Conservation (phyloP, 1,140 invertebrate species). For the Homarus americanus region DNA sequence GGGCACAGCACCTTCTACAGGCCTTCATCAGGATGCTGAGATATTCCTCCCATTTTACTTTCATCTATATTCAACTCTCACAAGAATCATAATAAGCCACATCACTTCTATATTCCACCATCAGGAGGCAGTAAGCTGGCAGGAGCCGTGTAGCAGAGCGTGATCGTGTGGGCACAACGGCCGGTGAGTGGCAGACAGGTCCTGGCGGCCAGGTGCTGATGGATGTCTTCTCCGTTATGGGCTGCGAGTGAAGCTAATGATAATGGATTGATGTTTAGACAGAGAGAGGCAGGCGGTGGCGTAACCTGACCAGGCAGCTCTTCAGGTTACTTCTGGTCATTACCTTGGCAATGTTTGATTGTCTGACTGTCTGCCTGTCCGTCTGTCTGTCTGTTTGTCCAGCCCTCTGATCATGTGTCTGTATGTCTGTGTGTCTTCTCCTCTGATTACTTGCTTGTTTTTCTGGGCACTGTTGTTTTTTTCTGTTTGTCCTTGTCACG, state of each 20-base stretch:
- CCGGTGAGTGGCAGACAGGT: background rate
- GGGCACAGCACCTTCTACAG: no score
- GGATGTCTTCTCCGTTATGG: background rate
- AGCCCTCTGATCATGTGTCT: background rate
- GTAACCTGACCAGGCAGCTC: background rate
- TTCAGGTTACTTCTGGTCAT: background rate
- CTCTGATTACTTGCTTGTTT: no score
- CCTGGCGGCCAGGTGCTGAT: background rate
- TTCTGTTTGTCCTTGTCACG: no score
- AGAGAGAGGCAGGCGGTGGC: background rate
- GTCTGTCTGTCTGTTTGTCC: background rate
- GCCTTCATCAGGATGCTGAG: no score
- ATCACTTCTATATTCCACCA: no score
- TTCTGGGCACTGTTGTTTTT: no score
- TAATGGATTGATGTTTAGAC: slow-evolving; percentile 27
- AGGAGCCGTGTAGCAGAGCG: no score
- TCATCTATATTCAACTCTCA: no score
- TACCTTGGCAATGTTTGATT: background rate
- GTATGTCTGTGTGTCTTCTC: background rate
- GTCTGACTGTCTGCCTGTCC: slow-evolving; percentile 6
- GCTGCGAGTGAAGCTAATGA: background rate
- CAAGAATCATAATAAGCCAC: no score
- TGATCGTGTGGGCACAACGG: background rate
- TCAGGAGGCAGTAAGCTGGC: no score
- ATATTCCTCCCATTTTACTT: no score